A percentile compares a stretch with the other conserved stretches of the same genome.
phyloP scores from a whole-genome alignment of 2,888 invertebrate genomes.

The Magallana nippona region DNA sequence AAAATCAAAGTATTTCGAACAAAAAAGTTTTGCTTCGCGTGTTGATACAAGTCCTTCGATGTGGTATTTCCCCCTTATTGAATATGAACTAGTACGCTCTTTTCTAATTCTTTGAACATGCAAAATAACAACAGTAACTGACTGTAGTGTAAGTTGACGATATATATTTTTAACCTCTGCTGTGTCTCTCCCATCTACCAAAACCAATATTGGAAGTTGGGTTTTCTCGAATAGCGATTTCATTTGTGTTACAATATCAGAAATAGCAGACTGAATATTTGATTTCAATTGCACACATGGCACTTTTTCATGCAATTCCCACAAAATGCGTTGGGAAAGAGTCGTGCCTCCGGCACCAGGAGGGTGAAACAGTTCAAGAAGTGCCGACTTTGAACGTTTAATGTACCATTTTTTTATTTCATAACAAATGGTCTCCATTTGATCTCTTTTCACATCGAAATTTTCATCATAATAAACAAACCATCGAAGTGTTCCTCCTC shows the following conservation, averaged over 20 bases:
- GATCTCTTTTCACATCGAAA: slow-evolving; percentile 58
- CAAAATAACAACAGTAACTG: slow-evolving; percentile 45
- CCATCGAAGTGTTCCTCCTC: slow-evolving; percentile 65
- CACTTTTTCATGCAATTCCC: slow-evolving; percentile 45
- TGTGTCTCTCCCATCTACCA: slow-evolving; percentile 62
- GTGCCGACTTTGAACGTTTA: slow-evolving; percentile 10
- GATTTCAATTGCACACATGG: slow-evolving; percentile 53
- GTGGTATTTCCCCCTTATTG: background rate
- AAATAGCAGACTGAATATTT: slow-evolving; percentile 15
- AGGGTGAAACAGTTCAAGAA: slow-evolving; percentile 51
- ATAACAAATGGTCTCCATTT: slow-evolving; percentile 37
- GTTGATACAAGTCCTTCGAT: slow-evolving; percentile 24
- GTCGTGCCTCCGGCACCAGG: slow-evolving; percentile 58
- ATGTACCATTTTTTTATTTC: slow-evolving; percentile 30
- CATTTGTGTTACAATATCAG: slow-evolving; percentile 50
- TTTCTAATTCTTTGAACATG: slow-evolving; percentile 57
- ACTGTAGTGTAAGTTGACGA: slow-evolving; percentile 32
- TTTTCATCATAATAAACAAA: slow-evolving; percentile 57
- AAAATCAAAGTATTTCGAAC: background rate
- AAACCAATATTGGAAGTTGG: slow-evolving; percentile 53
- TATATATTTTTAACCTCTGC: slow-evolving; percentile 47
- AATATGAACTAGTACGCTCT: background rate
- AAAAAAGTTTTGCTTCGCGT: slow-evolving; percentile 34
- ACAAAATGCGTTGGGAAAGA: slow-evolving; percentile 53
- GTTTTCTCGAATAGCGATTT: slow-evolving; percentile 55